Base-by-base conservation (phyloP, 2,113 vertebrate species). In the Archocentrus centrarchus region DNA sequence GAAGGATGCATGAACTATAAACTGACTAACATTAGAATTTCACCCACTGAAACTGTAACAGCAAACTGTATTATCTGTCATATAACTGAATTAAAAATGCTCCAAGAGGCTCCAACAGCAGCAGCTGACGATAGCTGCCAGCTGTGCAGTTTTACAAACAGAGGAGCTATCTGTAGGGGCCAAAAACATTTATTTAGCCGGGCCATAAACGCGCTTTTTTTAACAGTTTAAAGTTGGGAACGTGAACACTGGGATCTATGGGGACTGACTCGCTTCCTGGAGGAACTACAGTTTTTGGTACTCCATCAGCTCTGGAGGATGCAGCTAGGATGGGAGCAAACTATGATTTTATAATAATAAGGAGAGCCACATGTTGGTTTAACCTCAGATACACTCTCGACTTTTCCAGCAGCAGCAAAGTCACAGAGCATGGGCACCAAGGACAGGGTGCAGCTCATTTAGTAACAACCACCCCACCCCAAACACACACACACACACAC, bases 401-500 rank as follows among this genome's bases (percentile, higher is more conserved):
- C 8, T 10, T 6, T 55, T 2, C 18, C 39, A 76, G 7, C 32
- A 79, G 60, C 14, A 24, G 27, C 27, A 75, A 63, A 58, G 27
- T 75, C 66, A 39, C 18, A 64, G 13, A 57, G 22, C 39, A 13
- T 59, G 5, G 6, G 57, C 32, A 11, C 77, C 59, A 85, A 32
- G 62, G 58, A 70, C 70, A 66, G 30, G 70, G 81, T 79, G 83
- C 77, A 59, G 75, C 81, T 61, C 8, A 79, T 60, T 70, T 44
- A 60, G 30, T 58, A 44, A 60, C 13, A 44, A 13, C 57, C 47
- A 11, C 50, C 18, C 4, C 7, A 8, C 24, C 17, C n/a, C 66
- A 77, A 15, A 57, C 68, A 55, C 86, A 61, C 50, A 66, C 63
- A 44, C 77, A 59, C 66, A 64, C 73, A 59, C 53, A 53, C 47